Base-by-base conservation (phyloP, 2,113 vertebrate species). In the Diglossa brunneiventris region DNA sequence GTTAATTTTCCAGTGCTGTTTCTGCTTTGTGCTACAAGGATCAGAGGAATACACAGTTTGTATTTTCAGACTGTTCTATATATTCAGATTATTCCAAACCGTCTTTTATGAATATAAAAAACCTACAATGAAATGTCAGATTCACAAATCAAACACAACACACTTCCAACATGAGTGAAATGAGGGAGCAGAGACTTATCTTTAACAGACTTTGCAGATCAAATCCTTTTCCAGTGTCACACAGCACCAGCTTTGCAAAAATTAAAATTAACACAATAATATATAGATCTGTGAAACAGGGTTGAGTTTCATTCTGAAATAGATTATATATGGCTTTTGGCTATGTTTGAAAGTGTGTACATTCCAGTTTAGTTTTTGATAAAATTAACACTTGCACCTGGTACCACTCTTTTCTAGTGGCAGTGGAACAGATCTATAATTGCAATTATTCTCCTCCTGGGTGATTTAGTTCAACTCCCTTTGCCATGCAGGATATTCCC, bases 381-480 rank as follows among this genome's bases (percentile, higher is more conserved):
- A 70, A 64, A 95, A 95, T 70, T 87, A 68, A 46, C 90, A 79
- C 46, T 87, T 93, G 78, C 83, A 89, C 83, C 81, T 94, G 92
- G 50, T 67, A 92, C 70, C 70, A 52, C 47, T 6, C 1, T 58
- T 94, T 92, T 49, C 50, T 62, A 62, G 70, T 70, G 67, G 42
- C 0, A 0, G 61, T 84, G 44, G 53, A 96, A 67, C n/a, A 83
- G 72, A 95, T 97, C 92, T 89, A 94, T 96, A 96, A 94, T 80
- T 85, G 77, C 91, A 95, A 96, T 97, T 96, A 96, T 91, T 95
- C 87, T 94, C 61, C 89, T 95, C 94, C 31, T 92, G 89, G 83
- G 94, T 96, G 67, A 95, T 94, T 95, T 84, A 96, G 83, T 68
- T 94, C 83, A 93, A 21, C 62, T 73, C 91, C 63, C 67, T 63